Base-by-base conservation (phyloP, 2,888 invertebrate species). In the Trichogramma evanescens region DNA sequence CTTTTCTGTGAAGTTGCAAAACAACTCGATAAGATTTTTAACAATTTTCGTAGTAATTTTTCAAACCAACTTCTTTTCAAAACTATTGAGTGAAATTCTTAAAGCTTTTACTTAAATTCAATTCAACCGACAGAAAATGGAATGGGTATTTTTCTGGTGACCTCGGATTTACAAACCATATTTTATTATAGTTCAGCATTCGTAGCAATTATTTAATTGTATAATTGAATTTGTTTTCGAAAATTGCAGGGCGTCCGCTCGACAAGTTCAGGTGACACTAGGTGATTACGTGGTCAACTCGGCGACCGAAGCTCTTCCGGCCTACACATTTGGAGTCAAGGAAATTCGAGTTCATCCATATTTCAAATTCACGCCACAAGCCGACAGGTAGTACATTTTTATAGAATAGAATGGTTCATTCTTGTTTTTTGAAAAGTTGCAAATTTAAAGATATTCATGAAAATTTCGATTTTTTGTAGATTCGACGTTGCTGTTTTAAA, bases 241-340 rank as follows among this genome's bases (percentile, higher is more conserved):
- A 50, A 56, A 45, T 45, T 41, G 42, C 69, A 87, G 93, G 69
- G 93, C 93, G 52, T 88, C 90, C 63, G 92, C 95, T 0, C 84
- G 91, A 57, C 93, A 94, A 80, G 93, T 95, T 6, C 91, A 93
- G 69, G 94, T 95, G 56, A 95, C 94, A 0, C 81, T 92, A 0
- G 92, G 95, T 2, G 95, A 95, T 78, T 95, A 95, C 80, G 93
- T 95, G 69, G 93, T 95, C 73, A 94, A 95, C 79, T 93, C 93
- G 0, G 93, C 94, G 0, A 89, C 91, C 4, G 95, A 95, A 74
- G 91, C 93, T 0, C 80, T 95, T 59, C 93, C 93, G 0, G 93
- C 94, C 0, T 93, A 94, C 72, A 93, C 93, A 0, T 94, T 93
- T 72, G 93, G 94, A 42, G 95, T 95, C n/a, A 82, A 91, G 50